Percentiles rank a stretch among this genome's conserved stretches.
Conservation (phyloP, 2,113 vertebrate genomes). For the Oncorhynchus nerka region DNA sequence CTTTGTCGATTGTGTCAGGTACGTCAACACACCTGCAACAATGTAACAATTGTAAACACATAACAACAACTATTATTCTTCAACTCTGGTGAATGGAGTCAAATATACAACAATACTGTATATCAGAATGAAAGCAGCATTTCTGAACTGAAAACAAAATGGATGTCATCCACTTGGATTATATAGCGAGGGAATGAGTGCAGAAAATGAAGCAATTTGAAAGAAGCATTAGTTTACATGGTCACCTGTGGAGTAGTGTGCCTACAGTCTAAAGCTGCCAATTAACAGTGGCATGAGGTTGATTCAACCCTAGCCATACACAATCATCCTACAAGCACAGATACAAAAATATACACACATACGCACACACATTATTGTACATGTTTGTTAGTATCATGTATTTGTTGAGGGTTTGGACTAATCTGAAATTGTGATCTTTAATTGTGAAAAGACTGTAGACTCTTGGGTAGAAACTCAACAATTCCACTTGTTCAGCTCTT, state of each 20-base stretch:
- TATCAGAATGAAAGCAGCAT: constrained; percentile 45
- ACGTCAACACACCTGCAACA: constrained; percentile 22
- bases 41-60: constrained; percentile 23
- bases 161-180: not conserved
- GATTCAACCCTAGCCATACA: constrained; percentile 27
- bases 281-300: constrained; percentile 11
- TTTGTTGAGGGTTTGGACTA: constrained; percentile 40
- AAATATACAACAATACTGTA: constrained; percentile 20
- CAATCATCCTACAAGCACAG: constrained; percentile 50
- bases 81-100: constrained; percentile 15
- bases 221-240: constrained; percentile 15
- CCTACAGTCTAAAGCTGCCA: constrained; percentile 34
- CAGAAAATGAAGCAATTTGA: constrained; percentile 17
- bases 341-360: constrained; percentile 23
- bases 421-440: constrained; percentile 54
- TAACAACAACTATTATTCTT: constrained; percentile 27
- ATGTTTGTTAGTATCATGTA: constrained; percentile 59
- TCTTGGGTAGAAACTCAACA: constrained; percentile 25
- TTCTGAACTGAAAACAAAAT: constrained; percentile 37
- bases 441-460: constrained; percentile 31
- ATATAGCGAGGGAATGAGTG: constrained; percentile 2
- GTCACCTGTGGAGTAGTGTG: constrained; percentile 15
- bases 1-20: constrained; percentile 44
- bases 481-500: constrained; percentile 41
- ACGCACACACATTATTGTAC: constrained; percentile 49